Evolutionary conservation across 2,113 vertebrate species (phyloP).

Genomic region (Calyptommatus sinebrachiatus): DNA sequence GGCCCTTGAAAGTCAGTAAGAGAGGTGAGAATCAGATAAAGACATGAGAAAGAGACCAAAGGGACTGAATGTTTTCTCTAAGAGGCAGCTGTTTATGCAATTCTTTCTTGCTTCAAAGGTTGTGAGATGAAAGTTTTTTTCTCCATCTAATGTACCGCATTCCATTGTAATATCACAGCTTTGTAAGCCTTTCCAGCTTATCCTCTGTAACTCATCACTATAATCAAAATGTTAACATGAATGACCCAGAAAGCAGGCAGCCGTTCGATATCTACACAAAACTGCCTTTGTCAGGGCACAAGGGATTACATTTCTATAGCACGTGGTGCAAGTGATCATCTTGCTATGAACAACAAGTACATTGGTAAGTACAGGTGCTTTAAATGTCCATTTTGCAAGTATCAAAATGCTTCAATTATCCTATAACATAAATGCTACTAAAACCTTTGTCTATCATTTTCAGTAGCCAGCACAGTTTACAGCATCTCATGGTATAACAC

Average conservation of each 20-base stretch:
- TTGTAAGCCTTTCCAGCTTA: conserved; percentile 46
- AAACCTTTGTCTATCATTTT: conserved; percentile 11
- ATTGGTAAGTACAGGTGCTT: conserved; percentile 36
- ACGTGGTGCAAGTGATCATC: conserved; percentile 46
- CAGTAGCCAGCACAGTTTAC: background rate
- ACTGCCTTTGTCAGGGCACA: conserved; percentile 48
- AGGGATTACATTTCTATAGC: conserved; percentile 37
- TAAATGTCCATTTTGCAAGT: conserved; percentile 30
- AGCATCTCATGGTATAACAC: background rate
- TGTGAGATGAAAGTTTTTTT: conserved; percentile 54
- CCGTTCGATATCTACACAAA: conserved; percentile 48
- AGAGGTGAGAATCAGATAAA: conserved; percentile 35
- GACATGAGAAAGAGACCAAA: conserved; percentile 16
- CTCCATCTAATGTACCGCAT: conserved; percentile 51
- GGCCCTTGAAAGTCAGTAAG: conserved; percentile 49
- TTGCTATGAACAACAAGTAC: conserved; percentile 45
- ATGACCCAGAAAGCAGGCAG: conserved; percentile 51
- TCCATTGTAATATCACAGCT: conserved; percentile 40
- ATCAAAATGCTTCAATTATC: conserved; percentile 39
- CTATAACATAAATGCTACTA: conserved; percentile 7
- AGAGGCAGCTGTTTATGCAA: conserved; percentile 47
- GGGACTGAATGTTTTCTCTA: conserved; percentile 47
- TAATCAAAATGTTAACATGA: conserved; percentile 65
- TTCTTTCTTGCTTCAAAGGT: conserved; percentile 52
- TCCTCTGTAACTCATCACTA: conserved; percentile 58